phyloP scores from a whole-genome alignment of 2,113 vertebrate genomes.

The Cyanoramphus novaezelandiae region DNA sequence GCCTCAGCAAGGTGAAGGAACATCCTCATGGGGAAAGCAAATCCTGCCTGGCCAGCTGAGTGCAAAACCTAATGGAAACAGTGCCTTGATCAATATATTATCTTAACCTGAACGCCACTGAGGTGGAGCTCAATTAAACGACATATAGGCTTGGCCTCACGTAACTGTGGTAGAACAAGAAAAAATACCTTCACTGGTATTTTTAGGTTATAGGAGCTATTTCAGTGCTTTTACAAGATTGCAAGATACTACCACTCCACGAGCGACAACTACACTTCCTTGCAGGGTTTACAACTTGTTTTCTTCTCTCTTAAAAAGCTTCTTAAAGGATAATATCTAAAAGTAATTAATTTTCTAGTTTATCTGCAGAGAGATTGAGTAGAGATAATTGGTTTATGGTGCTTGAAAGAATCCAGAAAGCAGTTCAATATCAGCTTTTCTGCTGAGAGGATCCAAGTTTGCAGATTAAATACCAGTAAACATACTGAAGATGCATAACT shows the following conservation, averaged over 20 bases:
- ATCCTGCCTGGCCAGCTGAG: neutral
- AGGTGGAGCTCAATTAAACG: neutral
- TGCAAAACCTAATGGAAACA: neutral
- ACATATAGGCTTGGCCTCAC: neutral
- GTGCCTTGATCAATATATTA: neutral
- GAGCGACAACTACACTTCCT: neutral
- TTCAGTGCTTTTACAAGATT: neutral
- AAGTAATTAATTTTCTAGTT: neutral
- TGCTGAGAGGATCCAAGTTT: neutral
- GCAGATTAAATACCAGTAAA: neutral
- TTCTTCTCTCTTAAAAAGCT: neutral
- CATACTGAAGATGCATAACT: neutral
- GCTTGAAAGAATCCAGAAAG: conserved; percentile 14
- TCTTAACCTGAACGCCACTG: neutral
- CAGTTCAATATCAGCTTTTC: conserved; percentile 1
- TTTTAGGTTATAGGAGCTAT: neutral
- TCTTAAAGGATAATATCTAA: neutral
- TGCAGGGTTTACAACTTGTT: neutral
- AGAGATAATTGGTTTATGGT: neutral
- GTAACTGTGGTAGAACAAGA: neutral
- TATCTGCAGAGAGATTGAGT: neutral
- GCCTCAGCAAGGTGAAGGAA: neutral
- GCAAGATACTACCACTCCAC: neutral
- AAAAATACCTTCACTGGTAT: neutral
- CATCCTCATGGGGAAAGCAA: neutral